A percentile compares a stretch with the other conserved stretches of the same genome.
These are phyloP conservation scores for Hydrotaea diabolus DNA, from an alignment of 2,888 invertebrate species.

Conservation along the genomic window DNA sequence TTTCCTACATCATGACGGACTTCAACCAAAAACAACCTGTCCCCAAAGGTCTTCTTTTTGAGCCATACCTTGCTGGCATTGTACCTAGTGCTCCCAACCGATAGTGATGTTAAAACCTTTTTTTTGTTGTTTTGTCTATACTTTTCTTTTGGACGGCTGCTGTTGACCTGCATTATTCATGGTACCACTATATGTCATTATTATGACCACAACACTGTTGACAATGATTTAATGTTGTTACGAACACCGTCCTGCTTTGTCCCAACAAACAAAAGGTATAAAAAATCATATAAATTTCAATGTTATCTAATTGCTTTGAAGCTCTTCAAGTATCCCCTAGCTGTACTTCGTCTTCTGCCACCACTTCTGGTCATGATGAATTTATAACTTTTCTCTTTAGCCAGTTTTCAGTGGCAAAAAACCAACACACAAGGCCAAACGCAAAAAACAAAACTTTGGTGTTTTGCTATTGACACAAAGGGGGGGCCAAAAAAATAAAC, in stretches of 20 bases:
- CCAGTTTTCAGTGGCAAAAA: background rate
- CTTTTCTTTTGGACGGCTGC: background rate
- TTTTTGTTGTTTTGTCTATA: no score
- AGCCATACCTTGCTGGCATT: no score
- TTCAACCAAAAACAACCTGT: no score
- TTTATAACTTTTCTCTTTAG: slow-evolving; percentile 4
- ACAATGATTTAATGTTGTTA: slow-evolving; percentile 62
- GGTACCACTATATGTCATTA: slow-evolving; percentile 58
- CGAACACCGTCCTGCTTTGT: background rate
- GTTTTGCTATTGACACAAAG: background rate
- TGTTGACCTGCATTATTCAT: slow-evolving; percentile 25
- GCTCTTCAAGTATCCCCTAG: background rate
- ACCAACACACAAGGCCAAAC: background rate
- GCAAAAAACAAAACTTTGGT: background rate
- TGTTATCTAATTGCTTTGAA: slow-evolving; percentile 54
- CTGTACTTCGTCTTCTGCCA: background rate
- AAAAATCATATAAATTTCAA: slow-evolving; percentile 55
- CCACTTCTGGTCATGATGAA: background rate
- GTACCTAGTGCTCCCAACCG: no score
- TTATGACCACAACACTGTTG: slow-evolving; percentile 53
- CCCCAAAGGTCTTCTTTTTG: no score
- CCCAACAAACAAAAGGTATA: background rate
- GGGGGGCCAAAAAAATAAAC: background rate
- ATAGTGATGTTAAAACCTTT: no score
- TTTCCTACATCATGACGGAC: no score